Base-by-base conservation (phyloP, 2,113 vertebrate genomes). In the Suncus etruscus region DNA sequence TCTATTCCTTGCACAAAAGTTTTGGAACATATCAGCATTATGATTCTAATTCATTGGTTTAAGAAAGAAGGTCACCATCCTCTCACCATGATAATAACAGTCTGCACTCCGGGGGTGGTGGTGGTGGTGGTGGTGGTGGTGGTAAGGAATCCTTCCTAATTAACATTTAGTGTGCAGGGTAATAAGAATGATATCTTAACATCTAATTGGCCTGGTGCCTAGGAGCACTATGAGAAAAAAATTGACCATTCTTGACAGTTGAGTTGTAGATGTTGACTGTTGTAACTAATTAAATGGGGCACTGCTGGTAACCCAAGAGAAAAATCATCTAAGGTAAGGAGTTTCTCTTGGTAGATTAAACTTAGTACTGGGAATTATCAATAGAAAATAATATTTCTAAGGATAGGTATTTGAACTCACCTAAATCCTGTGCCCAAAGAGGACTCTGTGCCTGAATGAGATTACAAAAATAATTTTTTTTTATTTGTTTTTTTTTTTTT, bases 261-360 rank as follows among this genome's bases (percentile, higher is more conserved):
- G 84, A 27, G 65, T 75, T 75, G 68, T 12, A 61, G 69, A 68
- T 39, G 47, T 31, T 68, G 84, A 74, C 1, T 0, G 68, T 80
- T 90, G 27, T 82, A 84, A 87, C 51, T 11, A 79, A 86, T 83
- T 31, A 11, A 25, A 8, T 50, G 68, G 66, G 32, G 20, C 20
- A 29, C n/a, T 27, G 25, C 39, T 32, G 51, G 29, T 27, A 22
- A 63, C 24, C 39, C 50, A 72, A 92, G 31, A 74, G 68, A 80
- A 95, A 86, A 81, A 31, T 87, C 31, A 73, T 5, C 47, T 48
- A n/a, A 25, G 39, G 54, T 81, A 80, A 95, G 91, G 81, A n/a
- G 14, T 16, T 54, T 48, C 74, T 15, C 73, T 20, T 31, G 4
- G 9, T 14, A 47, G 58, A 65, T 25, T 51, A 31, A 54, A 58